Percentiles rank a stretch among this genome's conserved stretches.
Conservation (phyloP, 1,140 invertebrate species). For the Riptortus pedestris region DNA sequence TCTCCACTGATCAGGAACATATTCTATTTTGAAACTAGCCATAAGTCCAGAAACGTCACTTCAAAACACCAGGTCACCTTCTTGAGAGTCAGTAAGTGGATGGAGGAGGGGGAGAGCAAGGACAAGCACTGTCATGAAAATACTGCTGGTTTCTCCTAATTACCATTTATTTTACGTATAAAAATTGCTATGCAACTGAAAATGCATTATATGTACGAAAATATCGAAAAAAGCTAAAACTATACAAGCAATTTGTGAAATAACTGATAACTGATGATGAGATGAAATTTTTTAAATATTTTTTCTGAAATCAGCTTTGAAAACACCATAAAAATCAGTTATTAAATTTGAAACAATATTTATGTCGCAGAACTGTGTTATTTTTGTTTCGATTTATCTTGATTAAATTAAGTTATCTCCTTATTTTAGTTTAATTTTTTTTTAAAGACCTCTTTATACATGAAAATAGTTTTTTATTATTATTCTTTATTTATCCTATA, state of each 20-base stretch:
- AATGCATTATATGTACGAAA: slow-evolving; percentile 13
- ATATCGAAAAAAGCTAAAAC: slow-evolving; percentile 19
- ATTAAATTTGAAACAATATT: slow-evolving; percentile 1
- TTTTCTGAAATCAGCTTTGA: slow-evolving; percentile 8
- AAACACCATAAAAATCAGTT: slow-evolving; percentile 19
- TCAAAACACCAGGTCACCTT: no score
- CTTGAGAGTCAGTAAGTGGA: slow-evolving; percentile 9
- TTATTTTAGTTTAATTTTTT: no score
- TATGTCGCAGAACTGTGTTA: background rate
- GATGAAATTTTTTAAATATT: slow-evolving; percentile 5
- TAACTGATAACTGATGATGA: background rate
- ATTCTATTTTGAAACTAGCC: background rate
- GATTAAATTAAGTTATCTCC: no score
- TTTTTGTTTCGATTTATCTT: no score
- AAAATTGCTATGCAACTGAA: slow-evolving; percentile 17
- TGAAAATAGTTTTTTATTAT: no score
- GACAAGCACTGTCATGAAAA: slow-evolving; percentile 20
- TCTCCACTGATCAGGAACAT: background rate
- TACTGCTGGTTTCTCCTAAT: slow-evolving; percentile 15
- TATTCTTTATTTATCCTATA: no score
- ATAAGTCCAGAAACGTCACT: background rate
- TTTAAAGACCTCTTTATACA: no score
- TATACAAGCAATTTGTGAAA: slow-evolving; percentile 18
- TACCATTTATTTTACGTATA: slow-evolving; percentile 17
- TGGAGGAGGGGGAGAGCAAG: slow-evolving; percentile 9